phyloP scores from a whole-genome alignment of 2,888 invertebrate species.

The Tillus elongatus region DNA sequence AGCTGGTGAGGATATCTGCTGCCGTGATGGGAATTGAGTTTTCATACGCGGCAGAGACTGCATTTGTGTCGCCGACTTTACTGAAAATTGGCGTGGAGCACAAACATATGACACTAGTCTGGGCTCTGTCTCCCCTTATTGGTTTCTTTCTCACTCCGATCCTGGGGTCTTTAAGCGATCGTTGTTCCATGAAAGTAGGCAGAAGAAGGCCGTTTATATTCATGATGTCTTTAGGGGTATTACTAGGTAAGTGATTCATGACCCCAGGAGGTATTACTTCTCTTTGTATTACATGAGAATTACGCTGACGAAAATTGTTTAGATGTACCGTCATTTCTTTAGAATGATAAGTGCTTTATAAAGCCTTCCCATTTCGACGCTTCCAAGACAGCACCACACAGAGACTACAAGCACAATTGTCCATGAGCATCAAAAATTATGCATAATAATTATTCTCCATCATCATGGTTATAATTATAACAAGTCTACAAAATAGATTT shows the following conservation, averaged over 20 bases:
- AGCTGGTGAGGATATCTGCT: constrained; percentile 79
- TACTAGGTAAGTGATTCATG: constrained; percentile 65
- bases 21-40: constrained; percentile 97
- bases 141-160: constrained; percentile 92
- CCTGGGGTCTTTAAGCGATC: constrained; percentile 85
- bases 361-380: too few relatives aligned
- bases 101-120: constrained; percentile 88
- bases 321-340: too few relatives aligned
- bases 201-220: constrained; percentile 87
- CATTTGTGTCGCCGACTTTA: constrained; percentile 90
- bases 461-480: too few relatives aligned
- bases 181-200: constrained; percentile 72
- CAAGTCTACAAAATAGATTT: too few relatives aligned
- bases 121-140: constrained; percentile 88
- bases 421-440: too few relatives aligned
- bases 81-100: constrained; percentile 89
- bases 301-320: too few relatives aligned
- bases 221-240: constrained; percentile 77
- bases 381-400: too few relatives aligned
- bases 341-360: too few relatives aligned
- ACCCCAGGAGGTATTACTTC: too few relatives aligned
- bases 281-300: too few relatives aligned
- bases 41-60: constrained; percentile 95
- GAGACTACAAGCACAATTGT: too few relatives aligned
- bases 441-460: too few relatives aligned